These are phyloP conservation scores for Psephotus haematonotus DNA, from an alignment of 2,113 vertebrate species.

Conservation along the genomic window DNA sequence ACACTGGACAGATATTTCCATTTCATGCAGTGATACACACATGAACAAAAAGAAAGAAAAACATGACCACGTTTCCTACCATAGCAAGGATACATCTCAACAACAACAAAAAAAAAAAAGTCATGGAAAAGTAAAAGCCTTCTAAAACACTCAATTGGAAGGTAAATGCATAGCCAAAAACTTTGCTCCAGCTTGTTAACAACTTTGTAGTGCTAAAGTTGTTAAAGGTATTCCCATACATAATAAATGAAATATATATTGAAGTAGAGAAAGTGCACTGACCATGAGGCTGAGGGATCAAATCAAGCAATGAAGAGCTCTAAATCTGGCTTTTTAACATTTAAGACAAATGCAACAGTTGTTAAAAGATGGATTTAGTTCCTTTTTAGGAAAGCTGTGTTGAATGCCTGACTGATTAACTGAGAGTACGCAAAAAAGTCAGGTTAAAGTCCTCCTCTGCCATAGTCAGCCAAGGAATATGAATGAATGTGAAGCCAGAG, in stretches of 20 bases:
- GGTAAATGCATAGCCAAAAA: not conserved
- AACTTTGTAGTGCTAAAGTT: not conserved
- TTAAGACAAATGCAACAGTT: not conserved
- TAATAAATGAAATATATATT: not conserved
- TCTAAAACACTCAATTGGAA: not conserved
- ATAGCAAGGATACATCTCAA: not conserved
- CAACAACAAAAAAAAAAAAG: not conserved
- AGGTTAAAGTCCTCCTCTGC: not conserved
- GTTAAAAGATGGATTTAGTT: not conserved
- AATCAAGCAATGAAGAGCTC: not conserved
- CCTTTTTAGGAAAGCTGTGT: not conserved
- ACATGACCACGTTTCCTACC: not conserved
- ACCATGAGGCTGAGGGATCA: not conserved
- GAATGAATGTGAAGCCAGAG: not conserved
- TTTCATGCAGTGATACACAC: fast-evolving
- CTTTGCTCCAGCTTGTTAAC: not conserved
- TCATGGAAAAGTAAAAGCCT: not conserved
- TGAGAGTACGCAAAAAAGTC: not conserved
- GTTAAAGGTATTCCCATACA: not conserved
- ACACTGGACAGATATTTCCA: not conserved
- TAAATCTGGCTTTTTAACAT: not conserved
- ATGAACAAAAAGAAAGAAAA: not conserved
- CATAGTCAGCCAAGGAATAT: not conserved
- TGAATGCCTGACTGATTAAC: not conserved
- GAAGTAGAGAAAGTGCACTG: not conserved